Evolutionary conservation across 2,113 vertebrate genomes (phyloP).

Genomic region (Lepisosteus osseus): DNA sequence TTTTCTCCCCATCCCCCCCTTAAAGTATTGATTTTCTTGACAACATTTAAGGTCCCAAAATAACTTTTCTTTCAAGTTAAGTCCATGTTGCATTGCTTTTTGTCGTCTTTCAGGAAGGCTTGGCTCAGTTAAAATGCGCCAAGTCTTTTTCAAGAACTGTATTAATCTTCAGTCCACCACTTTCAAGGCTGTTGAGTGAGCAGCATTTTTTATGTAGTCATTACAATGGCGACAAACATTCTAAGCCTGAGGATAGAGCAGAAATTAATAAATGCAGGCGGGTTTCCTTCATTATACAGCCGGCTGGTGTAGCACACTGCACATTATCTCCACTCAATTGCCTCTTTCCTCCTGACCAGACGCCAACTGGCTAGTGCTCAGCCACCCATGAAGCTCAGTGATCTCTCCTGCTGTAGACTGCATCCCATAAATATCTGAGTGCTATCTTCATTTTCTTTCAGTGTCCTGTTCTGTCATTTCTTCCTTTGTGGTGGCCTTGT

Average conservation of each 20-base stretch:
- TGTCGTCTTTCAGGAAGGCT: too few species aligned
- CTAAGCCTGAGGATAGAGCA: background rate
- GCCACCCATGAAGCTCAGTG: background rate
- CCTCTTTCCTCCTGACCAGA: background rate
- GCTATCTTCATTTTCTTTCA: background rate
- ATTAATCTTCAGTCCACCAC: background rate
- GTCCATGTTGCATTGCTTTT: too few species aligned
- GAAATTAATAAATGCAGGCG: background rate
- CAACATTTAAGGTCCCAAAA: too few species aligned
- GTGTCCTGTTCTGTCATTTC: background rate
- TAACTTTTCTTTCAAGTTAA: too few species aligned
- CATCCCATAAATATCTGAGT: background rate
- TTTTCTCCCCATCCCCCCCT: background rate
- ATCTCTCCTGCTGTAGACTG: background rate
- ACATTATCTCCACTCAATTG: slow-evolving; percentile 35
- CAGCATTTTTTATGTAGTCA: background rate
- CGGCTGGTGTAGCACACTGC: slow-evolving; percentile 9
- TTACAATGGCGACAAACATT: background rate
- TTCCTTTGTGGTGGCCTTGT: background rate
- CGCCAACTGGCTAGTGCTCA: slow-evolving; percentile 8
- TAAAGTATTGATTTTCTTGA: too few species aligned
- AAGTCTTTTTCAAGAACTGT: too few species aligned
- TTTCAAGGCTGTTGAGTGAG: background rate
- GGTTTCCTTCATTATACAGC: background rate
- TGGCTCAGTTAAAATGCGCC: too few species aligned